Evolutionary conservation across 2,888 invertebrate genomes (phyloP).

Genomic region (Caradrina clavipalpis): DNA sequence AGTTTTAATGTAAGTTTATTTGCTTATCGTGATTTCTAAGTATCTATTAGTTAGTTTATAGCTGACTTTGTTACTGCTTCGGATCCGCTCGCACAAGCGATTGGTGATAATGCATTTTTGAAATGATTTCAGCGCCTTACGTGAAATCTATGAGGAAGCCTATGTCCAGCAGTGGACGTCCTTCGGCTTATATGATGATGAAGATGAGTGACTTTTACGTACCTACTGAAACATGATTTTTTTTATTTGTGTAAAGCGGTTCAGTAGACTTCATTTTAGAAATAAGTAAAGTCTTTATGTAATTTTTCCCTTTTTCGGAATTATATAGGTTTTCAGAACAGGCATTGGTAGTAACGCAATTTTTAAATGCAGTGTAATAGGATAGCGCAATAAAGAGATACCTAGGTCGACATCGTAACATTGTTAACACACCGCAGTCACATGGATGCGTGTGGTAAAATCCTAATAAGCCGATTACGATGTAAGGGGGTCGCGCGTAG

Average conservation of each 20-base stretch:
- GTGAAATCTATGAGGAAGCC: too few species aligned
- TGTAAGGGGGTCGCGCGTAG: constrained; percentile 83
- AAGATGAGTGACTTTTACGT: neutral
- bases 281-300: too few species aligned
- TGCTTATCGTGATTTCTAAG: constrained; percentile 60
- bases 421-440: constrained; percentile 74
- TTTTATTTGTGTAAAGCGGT: neutral
- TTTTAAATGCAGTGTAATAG: constrained; percentile 38
- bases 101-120: constrained; percentile 2
- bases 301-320: too few species aligned
- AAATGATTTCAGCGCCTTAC: neutral
- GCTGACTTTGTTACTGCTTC: constrained; percentile 28
- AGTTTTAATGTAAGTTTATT: constrained; percentile 62
- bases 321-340: neutral
- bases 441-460: constrained; percentile 83
- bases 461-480: constrained; percentile 89
- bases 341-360: constrained; percentile 16
- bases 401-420: constrained; percentile 65
- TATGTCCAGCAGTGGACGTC: too few species aligned
- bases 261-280: neutral
- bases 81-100: constrained; percentile 19
- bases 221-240: neutral
- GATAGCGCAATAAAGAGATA: constrained; percentile 53
- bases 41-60: constrained; percentile 57
- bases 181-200: too few species aligned